Conservation (phyloP, 2,113 vertebrate species). For the Regulus satrapa region DNA sequence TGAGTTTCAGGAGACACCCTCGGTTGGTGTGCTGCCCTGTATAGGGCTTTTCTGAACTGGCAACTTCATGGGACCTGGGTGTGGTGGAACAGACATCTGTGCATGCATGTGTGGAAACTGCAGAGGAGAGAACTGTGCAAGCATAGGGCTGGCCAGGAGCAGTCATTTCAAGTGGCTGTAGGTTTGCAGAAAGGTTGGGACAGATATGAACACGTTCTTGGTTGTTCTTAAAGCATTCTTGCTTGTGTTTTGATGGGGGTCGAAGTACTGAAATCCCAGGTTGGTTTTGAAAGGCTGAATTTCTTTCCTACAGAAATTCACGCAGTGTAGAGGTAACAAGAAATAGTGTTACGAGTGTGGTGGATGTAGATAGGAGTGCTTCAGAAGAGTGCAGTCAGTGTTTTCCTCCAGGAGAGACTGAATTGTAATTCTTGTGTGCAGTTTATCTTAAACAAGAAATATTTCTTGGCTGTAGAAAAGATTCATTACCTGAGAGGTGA, state of each 20-base stretch:
- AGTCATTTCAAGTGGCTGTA: not conserved
- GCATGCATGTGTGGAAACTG: not conserved
- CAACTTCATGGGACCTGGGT: not conserved
- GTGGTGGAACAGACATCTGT: not conserved
- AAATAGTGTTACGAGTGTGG: not conserved
- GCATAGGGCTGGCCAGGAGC: not conserved
- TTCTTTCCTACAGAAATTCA: not conserved
- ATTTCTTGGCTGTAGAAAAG: not conserved
- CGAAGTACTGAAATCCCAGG: not conserved
- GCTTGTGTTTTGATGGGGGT: not conserved
- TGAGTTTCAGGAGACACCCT: not conserved
- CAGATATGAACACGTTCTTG: not conserved
- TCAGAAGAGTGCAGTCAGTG: not conserved
- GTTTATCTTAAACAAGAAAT: not conserved
- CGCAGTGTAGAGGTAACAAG: fast-evolving
- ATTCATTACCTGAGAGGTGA: not conserved
- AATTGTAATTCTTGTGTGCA: not conserved
- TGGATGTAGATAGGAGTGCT: not conserved
- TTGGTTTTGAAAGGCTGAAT: not conserved
- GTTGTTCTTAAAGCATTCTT: not conserved
- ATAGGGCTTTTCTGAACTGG: not conserved
- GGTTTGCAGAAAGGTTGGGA: not conserved
- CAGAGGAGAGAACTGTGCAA: not conserved
- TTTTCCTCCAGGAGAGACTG: not conserved
- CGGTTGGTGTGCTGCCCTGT: not conserved